Evolutionary conservation across 2,113 vertebrate genomes (phyloP).

Genomic region (Climacteris rufus): DNA sequence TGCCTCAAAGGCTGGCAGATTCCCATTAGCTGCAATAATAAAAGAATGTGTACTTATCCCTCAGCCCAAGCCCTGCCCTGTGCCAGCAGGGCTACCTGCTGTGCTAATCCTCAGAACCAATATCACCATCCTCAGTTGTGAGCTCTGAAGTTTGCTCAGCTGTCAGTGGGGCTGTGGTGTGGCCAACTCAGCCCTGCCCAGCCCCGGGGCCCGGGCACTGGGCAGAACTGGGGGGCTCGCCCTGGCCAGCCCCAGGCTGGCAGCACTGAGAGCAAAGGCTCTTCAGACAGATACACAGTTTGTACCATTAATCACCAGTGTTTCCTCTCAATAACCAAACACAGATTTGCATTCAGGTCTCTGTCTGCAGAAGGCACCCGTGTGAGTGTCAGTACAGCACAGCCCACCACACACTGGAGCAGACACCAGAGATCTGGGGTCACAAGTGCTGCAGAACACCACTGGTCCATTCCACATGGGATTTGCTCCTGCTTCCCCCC

Average conservation of each 20-base stretch:
- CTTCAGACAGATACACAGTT: neutral
- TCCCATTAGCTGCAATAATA: conserved; percentile 71
- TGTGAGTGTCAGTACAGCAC: neutral
- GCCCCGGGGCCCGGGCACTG: neutral
- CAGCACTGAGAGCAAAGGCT: neutral
- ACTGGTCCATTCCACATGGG: accelerated
- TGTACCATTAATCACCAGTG: neutral
- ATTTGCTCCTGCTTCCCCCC: neutral
- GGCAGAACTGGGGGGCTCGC: neutral
- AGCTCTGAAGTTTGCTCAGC: conserved; percentile 52
- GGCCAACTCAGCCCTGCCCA: neutral
- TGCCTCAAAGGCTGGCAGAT: conserved; percentile 71
- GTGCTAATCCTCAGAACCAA: conserved; percentile 58
- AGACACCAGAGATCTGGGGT: neutral
- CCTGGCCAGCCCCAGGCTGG: neutral
- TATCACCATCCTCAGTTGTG: conserved; percentile 14
- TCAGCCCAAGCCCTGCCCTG: conserved; percentile 63
- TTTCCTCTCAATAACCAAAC: neutral
- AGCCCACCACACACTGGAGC: neutral
- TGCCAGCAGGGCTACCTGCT: conserved; percentile 38
- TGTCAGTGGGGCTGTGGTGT: neutral
- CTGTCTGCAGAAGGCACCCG: neutral
- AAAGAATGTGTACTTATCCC: conserved; percentile 71
- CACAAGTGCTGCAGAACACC: neutral
- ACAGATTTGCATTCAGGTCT: accelerated